Base-by-base conservation (phyloP, 2,888 invertebrate species). In the Heteropelma amictum region DNA sequence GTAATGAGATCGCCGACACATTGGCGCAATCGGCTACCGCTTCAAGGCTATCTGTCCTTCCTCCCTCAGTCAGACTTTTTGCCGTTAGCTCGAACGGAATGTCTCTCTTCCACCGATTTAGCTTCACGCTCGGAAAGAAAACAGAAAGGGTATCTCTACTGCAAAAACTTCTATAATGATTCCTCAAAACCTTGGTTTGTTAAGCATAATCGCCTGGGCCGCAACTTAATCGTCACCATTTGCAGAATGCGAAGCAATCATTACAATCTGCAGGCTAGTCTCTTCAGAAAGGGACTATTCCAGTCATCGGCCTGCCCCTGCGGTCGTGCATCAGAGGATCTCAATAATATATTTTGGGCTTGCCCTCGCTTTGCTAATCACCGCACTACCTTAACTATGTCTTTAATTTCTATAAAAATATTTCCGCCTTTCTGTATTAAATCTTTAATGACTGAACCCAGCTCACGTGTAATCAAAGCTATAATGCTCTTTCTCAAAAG, bases 51-150 rank as follows among this genome's bases (percentile, higher is more conserved):
- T 1, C 14, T 7, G 14, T n/a, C n/a, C 3, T 21, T 4, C 12
- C 47, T 67, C n/a, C 56, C 56, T 10, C 10, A 47, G 0, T 47
- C 67, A 0, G 67, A 67, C n/a, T 56, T 67, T 19, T 56, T 56
- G 6, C n/a, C 26, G 0, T 33, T 56, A 17, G n/a, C 26, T n/a
- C 33, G 14, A 1, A 23, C 30, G 17, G 26, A 67, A 28, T 56
- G 14, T 23, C 6, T 8, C 1, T 3, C 6, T 7, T 12, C 30
- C 2, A 14, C 35, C 8, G 17, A 54, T n/a, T n/a, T n/a, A n/a
- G n/a, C n/a, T n/a, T n/a, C 21, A 6, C 5, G 4, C n/a, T 10
- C 35, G 19, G 1, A 56, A 10, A 17, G 45, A 4, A 8, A 1
- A 10, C 10, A 30, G 5, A 67, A 67, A 33, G 65, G 65, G 4